Base-by-base conservation (phyloP, 1,140 invertebrate genomes). In the Diachasma alloeum region DNA sequence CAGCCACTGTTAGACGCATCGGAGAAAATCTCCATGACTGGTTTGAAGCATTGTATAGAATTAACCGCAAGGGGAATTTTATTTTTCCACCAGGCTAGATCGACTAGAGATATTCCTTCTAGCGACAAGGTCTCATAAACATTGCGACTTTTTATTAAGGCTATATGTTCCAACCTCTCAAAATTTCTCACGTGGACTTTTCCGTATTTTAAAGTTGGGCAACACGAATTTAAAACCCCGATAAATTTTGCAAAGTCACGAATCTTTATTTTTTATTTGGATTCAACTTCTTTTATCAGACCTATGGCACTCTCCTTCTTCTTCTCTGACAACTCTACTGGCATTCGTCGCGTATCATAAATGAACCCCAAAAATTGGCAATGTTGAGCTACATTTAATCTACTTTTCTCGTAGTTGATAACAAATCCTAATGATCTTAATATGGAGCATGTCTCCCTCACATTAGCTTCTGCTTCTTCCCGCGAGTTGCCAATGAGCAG, bases 201-300 rank as follows among this genome's bases (percentile, higher is more conserved):
- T 59, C 53, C 53, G 24, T 77, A 76, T 42, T 69, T 48, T 37
- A 69, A 36, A 5, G 67, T 56, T 11, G 31, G 36, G 24, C 74
- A 76, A 36, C 74, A 70, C 17, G 66, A 53, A 15, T 68, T 69
- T 2, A 78, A 68, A 17, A 53, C 26, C 19, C 77, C 77, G 6
- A 78, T 63, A 10, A 74, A 72, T n/a, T 48, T 17, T 66, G 73
- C 72, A 37, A 78, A 78, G n/a, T 75, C 73, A 11, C 70, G 11
- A 15, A 78, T 72, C 39, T 37, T 63, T 17, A 73, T 72, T 24
- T 5, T 31, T 31, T 66, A 13, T 11, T 36, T 72, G 24, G 31
- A 44, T 63, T 37, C 24, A 53, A 78, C 46, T 39, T 71, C 69
- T 5, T 31, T 37, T 17, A 74, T 56, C 15, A 42, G 42, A 10